A percentile compares a stretch with the other conserved stretches of the same genome.
Evolutionary conservation across 1,140 invertebrate species (phyloP).

Genomic region (Harpegnathos saltator): DNA sequence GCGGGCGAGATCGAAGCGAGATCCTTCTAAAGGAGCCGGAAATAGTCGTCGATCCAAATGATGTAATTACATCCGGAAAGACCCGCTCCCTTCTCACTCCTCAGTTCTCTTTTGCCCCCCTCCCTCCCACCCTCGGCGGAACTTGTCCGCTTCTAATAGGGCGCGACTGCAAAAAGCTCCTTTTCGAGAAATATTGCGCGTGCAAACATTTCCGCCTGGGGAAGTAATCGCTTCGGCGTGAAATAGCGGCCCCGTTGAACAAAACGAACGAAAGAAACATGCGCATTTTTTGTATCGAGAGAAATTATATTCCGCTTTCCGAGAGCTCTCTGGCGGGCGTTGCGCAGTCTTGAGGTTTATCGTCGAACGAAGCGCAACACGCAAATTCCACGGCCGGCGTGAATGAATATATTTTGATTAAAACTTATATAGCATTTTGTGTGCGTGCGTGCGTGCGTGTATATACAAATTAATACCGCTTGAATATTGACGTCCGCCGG

Average conservation of each 20-base stretch:
- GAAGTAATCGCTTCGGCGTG: neutral
- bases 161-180: neutral
- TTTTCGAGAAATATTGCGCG: neutral
- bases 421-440: neutral
- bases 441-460: no score
- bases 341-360: neutral
- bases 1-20: constrained; percentile 10
- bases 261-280: no score
- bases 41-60: constrained; percentile 40
- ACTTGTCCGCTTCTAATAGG: constrained; percentile 5
- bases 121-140: no score
- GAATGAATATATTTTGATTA: constrained; percentile 13
- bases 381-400: neutral
- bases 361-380: neutral
- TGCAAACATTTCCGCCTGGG: constrained; percentile 11
- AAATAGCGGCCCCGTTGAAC: neutral
- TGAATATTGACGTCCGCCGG: neutral
- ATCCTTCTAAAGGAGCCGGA: constrained; percentile 14
- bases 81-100: no score
- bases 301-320: no score
- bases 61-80: constrained; percentile 44
- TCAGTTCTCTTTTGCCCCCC: no score
- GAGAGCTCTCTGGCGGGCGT: no score
- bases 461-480: constrained; percentile 22
- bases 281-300: no score